Evolutionary conservation across 2,888 invertebrate species (phyloP), one percentile per base, ranked within the genome.

Genomic region (Macrosoma leucophasiata): DNA sequence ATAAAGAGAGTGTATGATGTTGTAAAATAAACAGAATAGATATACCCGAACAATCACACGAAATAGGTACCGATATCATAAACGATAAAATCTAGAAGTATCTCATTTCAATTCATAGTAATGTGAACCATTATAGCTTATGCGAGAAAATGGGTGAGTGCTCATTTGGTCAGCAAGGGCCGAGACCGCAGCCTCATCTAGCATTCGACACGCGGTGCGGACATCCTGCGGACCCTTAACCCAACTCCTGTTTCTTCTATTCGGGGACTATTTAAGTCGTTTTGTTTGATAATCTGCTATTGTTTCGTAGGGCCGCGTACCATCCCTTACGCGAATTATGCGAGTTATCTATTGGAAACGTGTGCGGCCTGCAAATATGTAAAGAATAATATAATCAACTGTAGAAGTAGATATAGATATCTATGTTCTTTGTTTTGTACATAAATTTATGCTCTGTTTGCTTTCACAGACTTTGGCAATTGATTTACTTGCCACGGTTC

Each of bases 231-330:
- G 68, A 64, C 78, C 74, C 72, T 74, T 73, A 76, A 71, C 77
- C 77, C 78, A 69, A 68, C 74, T 67, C 75, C 65, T 70, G 65
- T 76, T 76, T 71, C 75, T 71, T 60, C 67, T 69, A 72, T 72
- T 68, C 62, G 58, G 67, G 62, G 68, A 75, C 77, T 79, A 77
- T 81, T 78, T 79, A 76, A 75, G 78, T 78, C 76, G 74, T 81
- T 81, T 76, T 69, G 73, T 76, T 78, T 78, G 77, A 82, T 84
- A 84, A 82, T 82, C 76, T 74, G 73, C 75, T 72, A 77, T 84
- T 79, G 82, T 79, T 79, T 78, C 65, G 73, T 62, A 55, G 68
- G 70, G 64, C 62, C 63, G 60, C 66, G 62, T 67, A 59, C 58
- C 66, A 70, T 60, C 69, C 71, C 75, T 72, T 71, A 62, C 64